Evolutionary conservation across 2,797 vertebrate genomes (phyloP).

Genomic region (Alcedo atthis): DNA sequence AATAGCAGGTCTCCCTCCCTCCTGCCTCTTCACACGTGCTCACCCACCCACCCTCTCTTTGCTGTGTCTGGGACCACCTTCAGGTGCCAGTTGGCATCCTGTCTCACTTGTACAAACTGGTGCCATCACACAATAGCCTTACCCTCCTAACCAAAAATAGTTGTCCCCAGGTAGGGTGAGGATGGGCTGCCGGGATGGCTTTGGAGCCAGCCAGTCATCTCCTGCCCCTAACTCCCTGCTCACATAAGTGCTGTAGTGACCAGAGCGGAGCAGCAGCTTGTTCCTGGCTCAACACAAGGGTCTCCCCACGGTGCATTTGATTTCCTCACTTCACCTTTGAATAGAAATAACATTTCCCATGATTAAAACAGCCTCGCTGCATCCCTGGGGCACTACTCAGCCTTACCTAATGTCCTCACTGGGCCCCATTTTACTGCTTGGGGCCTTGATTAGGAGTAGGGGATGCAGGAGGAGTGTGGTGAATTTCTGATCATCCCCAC

Average conservation of each 20-base stretch:
- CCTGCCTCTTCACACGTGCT: background rate
- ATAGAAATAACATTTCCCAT: background rate
- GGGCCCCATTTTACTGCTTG: background rate
- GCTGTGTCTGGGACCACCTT: background rate
- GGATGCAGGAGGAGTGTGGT: background rate
- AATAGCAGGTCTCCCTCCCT: constrained; percentile 38
- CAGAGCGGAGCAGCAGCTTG: background rate
- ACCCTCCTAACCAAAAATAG: constrained; percentile 71
- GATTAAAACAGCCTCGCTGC: background rate
- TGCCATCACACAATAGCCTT: constrained; percentile 76
- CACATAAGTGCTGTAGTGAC: constrained; percentile 52
- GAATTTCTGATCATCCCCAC: background rate
- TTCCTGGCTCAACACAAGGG: background rate
- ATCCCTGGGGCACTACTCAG: background rate
- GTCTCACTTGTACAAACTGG: constrained; percentile 53
- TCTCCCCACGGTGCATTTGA: constrained; percentile 14
- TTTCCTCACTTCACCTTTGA: background rate
- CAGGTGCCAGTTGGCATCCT: background rate
- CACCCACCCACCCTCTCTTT: background rate
- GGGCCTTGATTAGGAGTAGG: background rate
- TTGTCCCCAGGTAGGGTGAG: background rate
- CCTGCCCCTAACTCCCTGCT: background rate
- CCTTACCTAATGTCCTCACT: background rate
- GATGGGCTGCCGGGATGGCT: background rate
- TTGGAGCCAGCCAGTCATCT: background rate